Evolutionary conservation across 2,113 vertebrate species (phyloP).

Genomic region (Neodontobutis hainanensis): DNA sequence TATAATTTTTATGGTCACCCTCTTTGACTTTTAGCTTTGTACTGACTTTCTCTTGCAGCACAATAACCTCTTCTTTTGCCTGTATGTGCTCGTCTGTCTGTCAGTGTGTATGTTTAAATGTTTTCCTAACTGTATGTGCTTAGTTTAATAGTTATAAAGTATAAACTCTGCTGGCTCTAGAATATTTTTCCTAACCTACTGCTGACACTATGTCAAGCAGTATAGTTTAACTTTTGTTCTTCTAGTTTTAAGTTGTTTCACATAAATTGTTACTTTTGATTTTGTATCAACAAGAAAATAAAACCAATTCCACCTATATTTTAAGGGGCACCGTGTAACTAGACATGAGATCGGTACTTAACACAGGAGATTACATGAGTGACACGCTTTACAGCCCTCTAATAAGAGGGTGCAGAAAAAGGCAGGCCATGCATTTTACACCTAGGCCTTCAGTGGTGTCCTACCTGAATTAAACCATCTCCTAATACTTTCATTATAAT

Average conservation of each 20-base stretch:
- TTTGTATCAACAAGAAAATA: not conserved
- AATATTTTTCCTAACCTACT: not conserved
- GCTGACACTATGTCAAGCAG: too few species aligned
- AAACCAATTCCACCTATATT: not conserved
- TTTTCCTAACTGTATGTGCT: not conserved
- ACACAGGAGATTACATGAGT: too few species aligned
- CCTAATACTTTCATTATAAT: too few species aligned
- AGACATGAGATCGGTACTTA: too few species aligned
- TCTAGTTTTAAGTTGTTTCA: not conserved
- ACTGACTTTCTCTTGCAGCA: conserved; percentile 61
- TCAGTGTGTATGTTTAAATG: conserved; percentile 9
- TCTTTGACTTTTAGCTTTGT: conserved; percentile 48
- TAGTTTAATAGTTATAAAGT: conserved; percentile 4
- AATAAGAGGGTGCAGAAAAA: too few species aligned
- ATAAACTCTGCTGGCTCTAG: not conserved
- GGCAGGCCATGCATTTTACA: too few species aligned
- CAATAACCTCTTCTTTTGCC: conserved; percentile 48
- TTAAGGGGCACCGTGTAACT: too few species aligned
- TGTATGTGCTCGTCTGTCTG: conserved; percentile 39
- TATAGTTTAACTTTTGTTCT: not conserved
- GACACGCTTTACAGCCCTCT: too few species aligned
- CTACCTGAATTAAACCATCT: too few species aligned
- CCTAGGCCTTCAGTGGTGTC: too few species aligned
- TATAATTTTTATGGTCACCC: conserved; percentile 42
- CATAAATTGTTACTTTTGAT: not conserved